Evolutionary conservation across 1,140 invertebrate species (phyloP).

Genomic region (Pomacea maculata): DNA sequence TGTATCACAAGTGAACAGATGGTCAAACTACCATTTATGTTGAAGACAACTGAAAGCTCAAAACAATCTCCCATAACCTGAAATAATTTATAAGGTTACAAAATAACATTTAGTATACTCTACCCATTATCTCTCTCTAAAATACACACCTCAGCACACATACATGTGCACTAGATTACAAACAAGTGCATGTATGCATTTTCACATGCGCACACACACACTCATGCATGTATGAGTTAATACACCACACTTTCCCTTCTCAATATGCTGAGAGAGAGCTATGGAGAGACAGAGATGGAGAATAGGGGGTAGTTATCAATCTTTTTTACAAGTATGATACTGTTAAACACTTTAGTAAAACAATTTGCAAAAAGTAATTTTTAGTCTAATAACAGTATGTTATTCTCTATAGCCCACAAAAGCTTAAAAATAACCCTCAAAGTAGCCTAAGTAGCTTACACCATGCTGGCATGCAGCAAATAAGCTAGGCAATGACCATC

Average conservation of each 20-base stretch:
- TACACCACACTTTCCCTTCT: no score
- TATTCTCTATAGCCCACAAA: no score
- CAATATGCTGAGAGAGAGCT: no score
- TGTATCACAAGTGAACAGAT: slow-evolving; percentile 48
- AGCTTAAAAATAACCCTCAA: no score
- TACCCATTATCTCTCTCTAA: neutral
- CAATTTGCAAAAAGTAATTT: neutral
- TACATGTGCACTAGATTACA: neutral
- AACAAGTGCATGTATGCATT: neutral
- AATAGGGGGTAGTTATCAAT: no score
- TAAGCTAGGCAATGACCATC: neutral
- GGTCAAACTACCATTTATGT: slow-evolving; percentile 39
- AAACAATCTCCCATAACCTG: slow-evolving; percentile 53
- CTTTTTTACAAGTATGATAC: no score
- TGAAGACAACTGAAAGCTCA: slow-evolving; percentile 50
- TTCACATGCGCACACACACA: neutral
- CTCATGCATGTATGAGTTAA: neutral
- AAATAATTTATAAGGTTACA: slow-evolving; percentile 13
- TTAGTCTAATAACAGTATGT: neutral
- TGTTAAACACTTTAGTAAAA: no score
- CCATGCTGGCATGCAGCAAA: no score
- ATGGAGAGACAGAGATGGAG: no score
- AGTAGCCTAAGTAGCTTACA: no score
- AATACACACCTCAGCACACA: neutral
- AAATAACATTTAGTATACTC: neutral